Evolutionary conservation across 2,797 vertebrate species (phyloP).

Genomic region (Macrochelys suwanniensis): DNA sequence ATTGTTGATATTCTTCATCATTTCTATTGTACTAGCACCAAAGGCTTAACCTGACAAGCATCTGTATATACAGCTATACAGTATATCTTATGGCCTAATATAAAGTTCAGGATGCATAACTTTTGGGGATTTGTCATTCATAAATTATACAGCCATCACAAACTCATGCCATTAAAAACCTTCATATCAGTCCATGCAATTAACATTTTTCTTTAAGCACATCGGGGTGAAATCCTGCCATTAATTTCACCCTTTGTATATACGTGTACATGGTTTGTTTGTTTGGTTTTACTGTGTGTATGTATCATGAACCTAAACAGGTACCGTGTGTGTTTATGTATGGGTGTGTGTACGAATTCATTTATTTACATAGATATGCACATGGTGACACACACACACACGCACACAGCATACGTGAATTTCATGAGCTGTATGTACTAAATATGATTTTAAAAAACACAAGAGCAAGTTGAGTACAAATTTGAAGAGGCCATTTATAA

Average conservation of each 20-base stretch:
- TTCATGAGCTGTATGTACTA: neutral
- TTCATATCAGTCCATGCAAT: fast-evolving
- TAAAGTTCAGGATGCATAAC: neutral
- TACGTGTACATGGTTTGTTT: neutral
- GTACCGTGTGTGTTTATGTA: neutral
- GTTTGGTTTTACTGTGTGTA: neutral
- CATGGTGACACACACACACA: neutral
- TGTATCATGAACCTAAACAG: neutral
- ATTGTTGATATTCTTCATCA: neutral
- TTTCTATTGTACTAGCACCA: neutral
- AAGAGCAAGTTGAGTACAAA: neutral
- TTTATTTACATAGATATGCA: neutral
- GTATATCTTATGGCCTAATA: neutral
- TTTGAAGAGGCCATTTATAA: neutral
- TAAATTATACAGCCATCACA: neutral
- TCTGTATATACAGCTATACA: neutral
- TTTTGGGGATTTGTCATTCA: neutral
- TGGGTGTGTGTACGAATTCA: neutral
- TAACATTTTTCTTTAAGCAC: neutral
- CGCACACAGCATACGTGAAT: neutral
- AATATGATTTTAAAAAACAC: neutral
- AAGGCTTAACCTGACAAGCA: neutral
- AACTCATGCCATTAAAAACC: neutral
- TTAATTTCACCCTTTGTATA: neutral
- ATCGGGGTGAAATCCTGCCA: neutral